Conservation (phyloP, 53 echinoderm and acorn worm genomes). For the Stichopus horrens region DNA sequence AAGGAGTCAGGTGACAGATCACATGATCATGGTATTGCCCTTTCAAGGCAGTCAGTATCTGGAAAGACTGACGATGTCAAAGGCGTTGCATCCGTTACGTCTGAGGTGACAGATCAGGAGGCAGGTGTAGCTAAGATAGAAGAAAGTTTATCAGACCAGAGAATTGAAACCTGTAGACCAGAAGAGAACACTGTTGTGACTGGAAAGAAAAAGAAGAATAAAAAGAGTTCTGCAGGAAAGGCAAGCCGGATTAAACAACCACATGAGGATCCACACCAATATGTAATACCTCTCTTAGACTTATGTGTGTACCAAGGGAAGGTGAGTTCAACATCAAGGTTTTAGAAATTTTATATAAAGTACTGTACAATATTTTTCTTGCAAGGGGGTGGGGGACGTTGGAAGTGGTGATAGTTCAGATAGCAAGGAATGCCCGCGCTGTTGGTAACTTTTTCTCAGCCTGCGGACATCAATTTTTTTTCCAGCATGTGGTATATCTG, state of each 20-base stretch:
- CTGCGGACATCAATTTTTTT: no score
- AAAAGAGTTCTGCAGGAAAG: no score
- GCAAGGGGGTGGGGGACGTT: no score
- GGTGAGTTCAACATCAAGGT: not conserved
- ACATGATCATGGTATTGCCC: not conserved
- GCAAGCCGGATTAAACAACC: not conserved
- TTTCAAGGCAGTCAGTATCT: not conserved
- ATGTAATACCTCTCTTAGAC: conserved; percentile 26
- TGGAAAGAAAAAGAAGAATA: conserved; percentile 3
- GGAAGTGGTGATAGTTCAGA: no score
- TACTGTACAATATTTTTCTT: no score
- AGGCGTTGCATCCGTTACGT: no score
- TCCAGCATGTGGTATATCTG: no score
- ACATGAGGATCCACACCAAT: conserved; percentile 18
- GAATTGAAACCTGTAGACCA: not conserved
- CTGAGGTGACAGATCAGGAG: not conserved
- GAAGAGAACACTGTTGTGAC: not conserved
- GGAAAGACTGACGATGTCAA: not conserved
- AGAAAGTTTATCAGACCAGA: not conserved
- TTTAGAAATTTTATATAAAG: not conserved
- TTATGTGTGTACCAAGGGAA: conserved; percentile 13
- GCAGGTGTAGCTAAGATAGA: not conserved
- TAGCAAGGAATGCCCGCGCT: no score
- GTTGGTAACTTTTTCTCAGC: no score
- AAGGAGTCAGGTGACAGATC: not conserved